phyloP scores from a whole-genome alignment of 2,113 vertebrate species.

The Mastomys natalensis region DNA sequence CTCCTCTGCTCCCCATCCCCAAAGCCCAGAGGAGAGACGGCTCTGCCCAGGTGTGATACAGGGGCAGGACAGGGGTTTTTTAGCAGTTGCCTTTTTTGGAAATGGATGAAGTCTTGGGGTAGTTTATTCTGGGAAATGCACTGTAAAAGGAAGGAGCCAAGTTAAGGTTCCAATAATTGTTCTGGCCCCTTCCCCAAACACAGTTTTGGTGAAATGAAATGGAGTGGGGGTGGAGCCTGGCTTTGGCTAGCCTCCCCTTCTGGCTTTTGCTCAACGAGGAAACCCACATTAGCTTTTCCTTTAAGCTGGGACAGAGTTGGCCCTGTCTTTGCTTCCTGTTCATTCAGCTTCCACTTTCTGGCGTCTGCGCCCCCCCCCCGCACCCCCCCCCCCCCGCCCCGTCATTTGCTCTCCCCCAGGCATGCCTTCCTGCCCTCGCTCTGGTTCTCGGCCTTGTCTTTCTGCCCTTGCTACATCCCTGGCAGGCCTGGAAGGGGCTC shows the following conservation, averaged over 20 bases:
- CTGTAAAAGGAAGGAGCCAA: slow-evolving; percentile 66
- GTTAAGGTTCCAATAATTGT: background rate
- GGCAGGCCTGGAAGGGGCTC: background rate
- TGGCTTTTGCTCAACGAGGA: background rate
- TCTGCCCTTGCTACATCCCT: background rate
- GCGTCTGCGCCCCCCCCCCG: background rate
- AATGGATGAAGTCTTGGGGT: slow-evolving; percentile 79
- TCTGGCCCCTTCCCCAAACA: slow-evolving; percentile 65
- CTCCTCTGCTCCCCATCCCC: background rate
- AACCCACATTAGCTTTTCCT: accelerated
- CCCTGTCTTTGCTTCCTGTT: background rate
- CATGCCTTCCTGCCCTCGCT: background rate
- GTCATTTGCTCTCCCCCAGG: accelerated
- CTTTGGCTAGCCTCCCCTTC: background rate
- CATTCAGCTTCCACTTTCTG: background rate
- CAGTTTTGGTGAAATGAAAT: background rate
- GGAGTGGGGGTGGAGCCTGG: background rate
- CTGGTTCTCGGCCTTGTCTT: background rate
- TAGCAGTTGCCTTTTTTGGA: slow-evolving; percentile 78
- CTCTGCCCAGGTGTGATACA: background rate
- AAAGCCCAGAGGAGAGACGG: background rate
- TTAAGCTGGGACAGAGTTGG: background rate
- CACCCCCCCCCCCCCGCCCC: background rate
- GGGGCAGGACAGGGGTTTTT: background rate
- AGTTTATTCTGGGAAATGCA: slow-evolving; percentile 81